Evolutionary conservation across 2,797 vertebrate genomes (phyloP), one percentile per base, ranked within the genome.

Genomic region (Poeciliopsis turneri): DNA sequence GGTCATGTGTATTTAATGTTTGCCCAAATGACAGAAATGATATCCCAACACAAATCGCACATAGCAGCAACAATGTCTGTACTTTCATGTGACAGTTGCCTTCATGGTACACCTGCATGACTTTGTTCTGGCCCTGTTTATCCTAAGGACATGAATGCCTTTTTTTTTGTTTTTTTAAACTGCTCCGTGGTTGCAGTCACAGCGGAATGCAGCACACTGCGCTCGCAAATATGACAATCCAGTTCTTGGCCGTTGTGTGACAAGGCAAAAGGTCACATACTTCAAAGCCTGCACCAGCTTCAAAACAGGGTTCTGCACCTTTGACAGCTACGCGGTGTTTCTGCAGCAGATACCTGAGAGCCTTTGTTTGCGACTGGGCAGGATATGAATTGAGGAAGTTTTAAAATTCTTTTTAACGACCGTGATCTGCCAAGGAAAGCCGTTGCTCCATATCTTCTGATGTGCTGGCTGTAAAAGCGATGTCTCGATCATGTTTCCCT

Each of bases 251-350:
- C 59, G 15, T 84, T 74, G 86, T 90, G 87, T 93, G 93, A 93
- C 92, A 74, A 93, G 88, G 59, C 78, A 82, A 93, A 94, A 95
- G 94, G 92, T 95, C 94, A 94, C 75, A 76, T 82, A 90, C 93
- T 92, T 95, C 92, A 95, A 93, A 94, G 91, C 79, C 78, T 88
- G 75, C 75, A 72, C 87, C 85, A 64, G 87, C 88, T 86, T 95
- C 91, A 87, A 84, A 92, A 91, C 83, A 80, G 55, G 71, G 72
- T 81, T 76, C 59, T 0, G 30, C 84, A 85, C 76, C 80, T 87
- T 81, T 91, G 92, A 92, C 90, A 88, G 84, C 85, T 83, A 80
- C 79, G 84, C 78, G 57, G 81, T 83, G 57, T 84, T 84, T 87
- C 84, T 82, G 51, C 74, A 66, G 81, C 72, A 70, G 78, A 46